Evolutionary conservation across 1,140 invertebrate genomes (phyloP).

Genomic region (Pollicipes pollicipes): DNA sequence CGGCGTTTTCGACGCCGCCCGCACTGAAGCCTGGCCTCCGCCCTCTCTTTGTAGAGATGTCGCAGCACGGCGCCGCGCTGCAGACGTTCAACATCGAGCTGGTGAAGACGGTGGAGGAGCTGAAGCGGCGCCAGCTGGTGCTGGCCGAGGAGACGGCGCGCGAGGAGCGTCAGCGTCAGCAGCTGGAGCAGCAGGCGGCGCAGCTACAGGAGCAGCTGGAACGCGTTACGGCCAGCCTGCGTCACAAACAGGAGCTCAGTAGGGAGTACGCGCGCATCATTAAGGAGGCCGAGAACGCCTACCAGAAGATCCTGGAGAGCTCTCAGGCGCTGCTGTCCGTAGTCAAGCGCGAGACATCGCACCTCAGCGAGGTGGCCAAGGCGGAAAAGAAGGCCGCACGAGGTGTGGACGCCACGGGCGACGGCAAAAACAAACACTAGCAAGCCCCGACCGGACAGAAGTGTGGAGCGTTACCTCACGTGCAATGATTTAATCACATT

Average conservation of each 20-base stretch:
- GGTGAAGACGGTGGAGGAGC: slow-evolving; percentile 13
- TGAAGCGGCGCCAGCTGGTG: slow-evolving; percentile 11
- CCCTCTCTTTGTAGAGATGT: slow-evolving; percentile 9
- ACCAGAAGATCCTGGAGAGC: slow-evolving; percentile 13
- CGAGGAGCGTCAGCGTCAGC: not conserved
- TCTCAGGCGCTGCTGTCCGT: slow-evolving; percentile 11
- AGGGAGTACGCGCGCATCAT: slow-evolving; percentile 10
- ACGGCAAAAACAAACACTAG: not conserved
- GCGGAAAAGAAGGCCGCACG: not conserved
- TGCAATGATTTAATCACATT: too few relatives aligned
- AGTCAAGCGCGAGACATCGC: slow-evolving; percentile 7
- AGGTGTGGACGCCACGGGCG: not conserved
- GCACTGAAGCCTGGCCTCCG: too few relatives aligned
- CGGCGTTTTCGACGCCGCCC: too few relatives aligned
- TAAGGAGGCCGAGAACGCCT: slow-evolving; percentile 10
- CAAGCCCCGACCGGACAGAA: too few relatives aligned
- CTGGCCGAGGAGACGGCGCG: slow-evolving; percentile 9
- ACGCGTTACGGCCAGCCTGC: slow-evolving; percentile 6
- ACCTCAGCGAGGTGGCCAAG: not conserved
- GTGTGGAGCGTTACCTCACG: too few relatives aligned
- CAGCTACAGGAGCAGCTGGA: slow-evolving; percentile 3
- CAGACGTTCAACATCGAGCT: slow-evolving; percentile 14
- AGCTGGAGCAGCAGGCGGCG: not conserved
- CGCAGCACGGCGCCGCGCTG: slow-evolving; percentile 11
- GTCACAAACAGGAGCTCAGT: slow-evolving; percentile 6